Conservation (phyloP, 2,888 invertebrate species). For the Drosophila dives region DNA sequence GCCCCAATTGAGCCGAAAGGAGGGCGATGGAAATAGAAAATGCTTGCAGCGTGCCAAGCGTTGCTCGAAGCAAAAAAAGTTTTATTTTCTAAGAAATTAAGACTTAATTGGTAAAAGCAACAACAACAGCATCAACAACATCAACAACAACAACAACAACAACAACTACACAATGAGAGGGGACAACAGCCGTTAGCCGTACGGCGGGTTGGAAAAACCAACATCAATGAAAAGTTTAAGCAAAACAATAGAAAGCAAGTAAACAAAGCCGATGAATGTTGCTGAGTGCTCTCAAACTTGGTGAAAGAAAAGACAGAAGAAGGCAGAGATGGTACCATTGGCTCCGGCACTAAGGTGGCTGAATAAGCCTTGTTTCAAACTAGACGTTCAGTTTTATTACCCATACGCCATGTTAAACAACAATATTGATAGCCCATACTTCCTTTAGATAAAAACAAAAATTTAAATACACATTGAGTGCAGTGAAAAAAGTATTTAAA, state of each 20-base stretch:
- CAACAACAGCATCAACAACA: slow-evolving; percentile 56
- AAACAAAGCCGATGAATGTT: slow-evolving; percentile 78
- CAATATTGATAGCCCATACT: slow-evolving; percentile 47
- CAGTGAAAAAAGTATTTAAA: too few species aligned
- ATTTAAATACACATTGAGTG: slow-evolving; percentile 1
- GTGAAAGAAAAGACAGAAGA: slow-evolving; percentile 49
- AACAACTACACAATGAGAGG: slow-evolving; percentile 50
- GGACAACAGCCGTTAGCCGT: slow-evolving; percentile 40
- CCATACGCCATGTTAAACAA: slow-evolving; percentile 67
- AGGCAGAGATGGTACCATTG: slow-evolving; percentile 19
- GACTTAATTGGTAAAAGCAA: slow-evolving; percentile 79
- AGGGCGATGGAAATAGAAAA: slow-evolving; percentile 28
- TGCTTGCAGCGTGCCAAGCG: slow-evolving; percentile 62
- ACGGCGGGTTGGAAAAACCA: slow-evolving; percentile 60
- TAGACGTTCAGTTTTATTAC: slow-evolving; percentile 50
- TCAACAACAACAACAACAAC: slow-evolving; percentile 24
- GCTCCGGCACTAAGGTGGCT: not conserved
- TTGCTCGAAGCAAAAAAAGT: slow-evolving; percentile 76
- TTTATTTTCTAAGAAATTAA: slow-evolving; percentile 80
- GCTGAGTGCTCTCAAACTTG: slow-evolving; percentile 62
- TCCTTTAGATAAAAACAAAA: slow-evolving; percentile 10
- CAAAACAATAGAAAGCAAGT: slow-evolving; percentile 73
- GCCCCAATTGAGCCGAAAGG: slow-evolving; percentile 48
- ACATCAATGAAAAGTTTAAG: slow-evolving; percentile 79
- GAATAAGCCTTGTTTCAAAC: slow-evolving; percentile 10